Conservation (phyloP, 2,888 invertebrate species). For the Platycnemis pennipes region DNA sequence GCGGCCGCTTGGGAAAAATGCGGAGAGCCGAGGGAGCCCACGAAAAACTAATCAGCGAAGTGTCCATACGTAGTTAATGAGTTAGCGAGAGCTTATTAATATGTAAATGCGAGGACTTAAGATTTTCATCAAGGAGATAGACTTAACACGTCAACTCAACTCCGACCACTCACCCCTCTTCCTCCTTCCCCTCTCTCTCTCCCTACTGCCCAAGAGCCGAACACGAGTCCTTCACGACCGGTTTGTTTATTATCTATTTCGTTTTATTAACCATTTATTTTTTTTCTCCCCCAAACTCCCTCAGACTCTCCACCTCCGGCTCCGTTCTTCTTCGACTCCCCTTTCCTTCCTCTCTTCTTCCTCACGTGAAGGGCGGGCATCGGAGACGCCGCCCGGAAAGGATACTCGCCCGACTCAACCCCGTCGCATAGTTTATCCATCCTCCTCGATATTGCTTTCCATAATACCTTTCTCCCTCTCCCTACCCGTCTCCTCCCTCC, state of each 20-base stretch:
- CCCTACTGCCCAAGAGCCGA: neutral
- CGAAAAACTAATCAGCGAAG: slow-evolving; percentile 55
- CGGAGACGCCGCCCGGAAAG: neutral
- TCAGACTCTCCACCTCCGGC: neutral
- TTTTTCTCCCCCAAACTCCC: neutral
- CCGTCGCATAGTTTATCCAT: slow-evolving; percentile 59
- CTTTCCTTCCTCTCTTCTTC: neutral
- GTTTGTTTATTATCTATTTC: slow-evolving; percentile 50
- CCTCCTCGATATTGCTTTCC: slow-evolving; percentile 61
- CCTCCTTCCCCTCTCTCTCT: neutral
- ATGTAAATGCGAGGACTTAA: slow-evolving; percentile 44
- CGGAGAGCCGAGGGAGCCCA: neutral
- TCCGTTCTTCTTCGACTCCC: neutral
- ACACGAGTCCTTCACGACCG: slow-evolving; percentile 35
- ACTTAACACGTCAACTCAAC: slow-evolving; percentile 59
- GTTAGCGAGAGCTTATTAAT: slow-evolving; percentile 64
- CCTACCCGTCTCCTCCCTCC: neutral
- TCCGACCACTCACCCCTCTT: slow-evolving; percentile 6
- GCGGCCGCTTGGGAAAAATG: neutral
- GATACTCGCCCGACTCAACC: slow-evolving; percentile 38
- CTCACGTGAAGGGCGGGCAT: neutral
- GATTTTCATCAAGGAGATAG: slow-evolving; percentile 66
- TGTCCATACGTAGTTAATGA: slow-evolving; percentile 65
- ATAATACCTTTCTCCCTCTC: neutral
- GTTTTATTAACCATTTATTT: neutral